phyloP scores from a whole-genome alignment of 2,888 invertebrate species.

The Acleris cristana region DNA sequence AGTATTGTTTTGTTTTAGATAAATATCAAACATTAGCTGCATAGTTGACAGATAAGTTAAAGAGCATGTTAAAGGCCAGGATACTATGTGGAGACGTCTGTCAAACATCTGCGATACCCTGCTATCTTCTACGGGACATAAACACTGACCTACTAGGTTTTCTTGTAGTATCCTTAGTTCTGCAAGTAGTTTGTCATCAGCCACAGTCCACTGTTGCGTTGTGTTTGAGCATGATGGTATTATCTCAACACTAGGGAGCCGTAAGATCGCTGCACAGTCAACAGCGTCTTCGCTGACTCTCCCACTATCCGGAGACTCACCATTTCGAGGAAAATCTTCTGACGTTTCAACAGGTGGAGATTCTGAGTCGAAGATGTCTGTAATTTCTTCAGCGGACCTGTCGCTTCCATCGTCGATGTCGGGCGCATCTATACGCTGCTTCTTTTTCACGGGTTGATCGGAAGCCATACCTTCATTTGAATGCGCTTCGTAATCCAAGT shows the following conservation, averaged over 20 bases:
- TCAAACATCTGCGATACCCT: slow-evolving; percentile 89
- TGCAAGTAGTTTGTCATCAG: slow-evolving; percentile 72
- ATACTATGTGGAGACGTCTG: slow-evolving; percentile 79
- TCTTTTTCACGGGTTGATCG: slow-evolving; percentile 93
- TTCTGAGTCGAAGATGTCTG: slow-evolving; percentile 72
- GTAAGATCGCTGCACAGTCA: slow-evolving; percentile 72
- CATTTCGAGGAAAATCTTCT: slow-evolving; percentile 72
- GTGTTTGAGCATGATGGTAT: slow-evolving; percentile 74
- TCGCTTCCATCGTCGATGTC: slow-evolving; percentile 83
- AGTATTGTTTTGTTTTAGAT: slow-evolving; percentile 91
- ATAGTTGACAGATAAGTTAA: slow-evolving; percentile 92
- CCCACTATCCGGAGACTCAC: slow-evolving; percentile 79
- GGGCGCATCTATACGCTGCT: slow-evolving; percentile 88
- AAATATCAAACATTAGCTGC: slow-evolving; percentile 92
- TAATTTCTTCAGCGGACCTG: slow-evolving; percentile 79
- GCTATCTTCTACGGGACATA: slow-evolving; percentile 90
- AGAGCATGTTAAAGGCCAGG: slow-evolving; percentile 79
- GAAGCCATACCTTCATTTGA: slow-evolving; percentile 87
- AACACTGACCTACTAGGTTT: slow-evolving; percentile 89
- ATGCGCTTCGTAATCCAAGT: slow-evolving; percentile 78
- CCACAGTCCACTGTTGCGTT: slow-evolving; percentile 63
- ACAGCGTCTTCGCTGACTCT: slow-evolving; percentile 81
- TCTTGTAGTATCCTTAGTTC: slow-evolving; percentile 86
- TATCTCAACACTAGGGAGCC: slow-evolving; percentile 67
- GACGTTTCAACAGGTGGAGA: slow-evolving; percentile 72